These are phyloP conservation scores for Orcinus orca DNA, from an alignment of 2,113 vertebrate genomes.

Conservation along the genomic window DNA sequence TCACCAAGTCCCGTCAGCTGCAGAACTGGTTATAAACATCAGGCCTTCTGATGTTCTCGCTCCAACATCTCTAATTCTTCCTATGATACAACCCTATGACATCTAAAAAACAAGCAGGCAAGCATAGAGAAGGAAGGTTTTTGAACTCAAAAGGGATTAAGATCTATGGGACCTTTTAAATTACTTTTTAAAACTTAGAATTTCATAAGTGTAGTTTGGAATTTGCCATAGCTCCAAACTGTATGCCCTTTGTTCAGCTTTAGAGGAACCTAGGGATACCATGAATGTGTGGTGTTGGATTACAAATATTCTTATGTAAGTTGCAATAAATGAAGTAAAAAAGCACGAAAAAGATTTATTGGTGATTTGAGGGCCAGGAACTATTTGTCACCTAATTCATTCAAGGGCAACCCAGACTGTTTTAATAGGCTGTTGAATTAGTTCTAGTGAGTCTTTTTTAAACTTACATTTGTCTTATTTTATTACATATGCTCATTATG, in stretches of 20 bases:
- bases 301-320: not conserved
- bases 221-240: not conserved
- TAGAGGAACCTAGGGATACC: not conserved
- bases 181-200: not conserved
- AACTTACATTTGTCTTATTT: constrained; percentile 3
- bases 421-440: not conserved
- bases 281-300: not conserved
- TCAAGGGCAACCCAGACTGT: not conserved
- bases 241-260: not conserved
- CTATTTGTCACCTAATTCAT: not conserved
- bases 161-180: not conserved
- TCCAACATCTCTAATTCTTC: not conserved
- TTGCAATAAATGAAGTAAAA: not conserved
- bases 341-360: not conserved
- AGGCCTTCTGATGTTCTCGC: not conserved
- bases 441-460: not conserved
- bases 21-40: not conserved
- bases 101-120: not conserved
- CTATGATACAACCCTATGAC: not conserved
- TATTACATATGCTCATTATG: not conserved
- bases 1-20: not conserved
- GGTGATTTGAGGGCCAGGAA: not conserved
- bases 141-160: not conserved
- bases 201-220: not conserved
- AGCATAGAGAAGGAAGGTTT: not conserved